Evolutionary conservation across 2,888 invertebrate genomes (phyloP), one percentile per base, ranked within the genome.

Genomic region (Aproaerema taeniolella): DNA sequence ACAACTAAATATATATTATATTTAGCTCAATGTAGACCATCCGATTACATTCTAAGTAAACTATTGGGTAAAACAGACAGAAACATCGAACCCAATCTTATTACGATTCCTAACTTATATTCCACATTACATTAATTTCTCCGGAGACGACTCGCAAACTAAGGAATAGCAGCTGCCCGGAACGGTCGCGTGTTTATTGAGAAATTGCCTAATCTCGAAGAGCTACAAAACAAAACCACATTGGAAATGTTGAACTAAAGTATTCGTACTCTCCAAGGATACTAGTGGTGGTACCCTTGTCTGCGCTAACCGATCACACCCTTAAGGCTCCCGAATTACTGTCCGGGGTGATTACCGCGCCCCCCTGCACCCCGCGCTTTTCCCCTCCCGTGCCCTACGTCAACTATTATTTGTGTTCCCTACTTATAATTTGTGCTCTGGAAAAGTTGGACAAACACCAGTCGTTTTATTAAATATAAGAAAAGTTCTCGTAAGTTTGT

Each of bases 151-250:
- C 72, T 73, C 69, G 53, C 69, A 70, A 81, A 79, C 73, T 73
- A 74, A 78, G 71, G 71, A 71, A 78, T 70, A 72, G 70, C 76
- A 80, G 71, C 80, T 79, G 79, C 71, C 73, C 68, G 59, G 58
- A 46, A 58, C 57, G 70, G 71, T 80, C 74, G 70, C 74, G 70
- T 81, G 80, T 83, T 83, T 85, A 82, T 83, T 71, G 76, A 80
- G 82, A 73, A 75, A 83, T 80, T 79, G 75, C 75, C 73, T 83
- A 81, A 86, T 85, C 81, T 78, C 73, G 65, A 81, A 82, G 81
- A 82, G 78, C 79, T 78, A 86, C 82, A 81, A 78, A 86, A 83
- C 83, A 82, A 83, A 81, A 83, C 81, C 82, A 72, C 83, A 82
- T 75, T 67, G 78, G 80, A 78, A 80, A 81, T 80, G 78, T 80